These are phyloP conservation scores for Xenopus laevis DNA, from an alignment of 2,113 vertebrate species.

Conservation along the genomic window DNA sequence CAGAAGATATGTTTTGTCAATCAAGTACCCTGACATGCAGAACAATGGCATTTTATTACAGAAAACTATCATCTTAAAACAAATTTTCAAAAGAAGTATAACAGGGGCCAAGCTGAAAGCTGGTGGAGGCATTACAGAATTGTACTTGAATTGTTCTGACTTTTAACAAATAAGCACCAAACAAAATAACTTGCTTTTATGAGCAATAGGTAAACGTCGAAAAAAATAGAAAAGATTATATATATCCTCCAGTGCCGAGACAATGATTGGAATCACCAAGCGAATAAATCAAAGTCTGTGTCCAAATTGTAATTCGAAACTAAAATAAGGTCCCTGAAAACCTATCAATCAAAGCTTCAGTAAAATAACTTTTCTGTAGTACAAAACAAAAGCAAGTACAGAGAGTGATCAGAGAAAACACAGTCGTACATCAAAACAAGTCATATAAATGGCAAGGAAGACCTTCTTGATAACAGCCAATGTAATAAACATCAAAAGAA, in stretches of 20 bases:
- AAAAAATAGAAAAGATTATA: neutral
- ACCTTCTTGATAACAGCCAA: neutral
- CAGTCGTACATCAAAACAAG: slow-evolving; percentile 14
- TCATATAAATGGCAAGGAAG: neutral
- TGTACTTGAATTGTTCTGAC: slow-evolving; percentile 1
- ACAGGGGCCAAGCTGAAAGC: neutral
- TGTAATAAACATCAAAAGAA: neutral
- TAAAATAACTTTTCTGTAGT: slow-evolving; percentile 25
- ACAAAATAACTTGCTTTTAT: slow-evolving; percentile 20
- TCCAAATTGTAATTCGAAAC: slow-evolving; percentile 36
- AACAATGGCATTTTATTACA: too few relatives aligned
- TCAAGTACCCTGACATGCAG: too few relatives aligned
- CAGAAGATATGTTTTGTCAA: too few relatives aligned
- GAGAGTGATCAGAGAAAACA: slow-evolving; percentile 21
- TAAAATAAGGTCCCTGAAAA: slow-evolving; percentile 38
- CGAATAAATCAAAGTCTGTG: slow-evolving; percentile 31
- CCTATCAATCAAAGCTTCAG: slow-evolving; percentile 26
- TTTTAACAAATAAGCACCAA: neutral
- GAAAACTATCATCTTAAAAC: too few relatives aligned
- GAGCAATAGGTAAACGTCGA: slow-evolving; percentile 15
- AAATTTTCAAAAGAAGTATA: too few relatives aligned
- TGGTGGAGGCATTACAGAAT: neutral
- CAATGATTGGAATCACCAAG: slow-evolving; percentile 16
- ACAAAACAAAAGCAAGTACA: slow-evolving; percentile 23
- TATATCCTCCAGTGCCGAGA: slow-evolving; percentile 15